Percentiles rank a stretch among this genome's conserved stretches.
phyloP scores from a whole-genome alignment of 1,140 invertebrate genomes.

The Cotesia typhae region DNA sequence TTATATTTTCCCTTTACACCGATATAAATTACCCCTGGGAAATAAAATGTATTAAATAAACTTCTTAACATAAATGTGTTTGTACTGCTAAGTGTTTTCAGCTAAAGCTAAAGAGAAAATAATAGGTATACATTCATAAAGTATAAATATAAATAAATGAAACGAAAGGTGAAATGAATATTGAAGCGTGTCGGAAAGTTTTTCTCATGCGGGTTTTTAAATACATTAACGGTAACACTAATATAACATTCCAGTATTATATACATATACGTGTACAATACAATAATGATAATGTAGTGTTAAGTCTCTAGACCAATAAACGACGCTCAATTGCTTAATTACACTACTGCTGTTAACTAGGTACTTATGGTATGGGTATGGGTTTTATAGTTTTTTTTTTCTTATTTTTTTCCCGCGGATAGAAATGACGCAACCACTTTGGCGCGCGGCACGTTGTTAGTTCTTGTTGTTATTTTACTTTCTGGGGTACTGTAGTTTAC shows the following conservation, averaged over 20 bases:
- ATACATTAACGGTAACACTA: too few relatives aligned
- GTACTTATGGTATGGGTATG: conserved; percentile 6
- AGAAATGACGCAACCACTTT: conserved; percentile 26
- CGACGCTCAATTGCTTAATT: conserved; percentile 33
- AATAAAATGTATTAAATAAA: too few relatives aligned
- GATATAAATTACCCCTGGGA: too few relatives aligned
- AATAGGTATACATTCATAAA: neutral
- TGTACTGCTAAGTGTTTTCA: too few relatives aligned
- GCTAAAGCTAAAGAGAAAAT: too few relatives aligned
- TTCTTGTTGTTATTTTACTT: conserved; percentile 15
- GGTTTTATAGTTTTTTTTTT: conserved; percentile 5
- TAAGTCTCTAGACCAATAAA: conserved; percentile 26
- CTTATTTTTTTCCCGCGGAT: conserved; percentile 9
- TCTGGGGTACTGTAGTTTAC: conserved; percentile 14
- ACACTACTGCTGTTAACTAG: conserved; percentile 25
- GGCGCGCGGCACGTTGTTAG: conserved; percentile 19
- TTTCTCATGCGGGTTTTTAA: conserved; percentile 32
- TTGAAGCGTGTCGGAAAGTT: neutral
- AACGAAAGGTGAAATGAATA: conserved; percentile 11
- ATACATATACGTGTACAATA: too few relatives aligned
- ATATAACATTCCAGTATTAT: too few relatives aligned
- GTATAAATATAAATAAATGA: neutral
- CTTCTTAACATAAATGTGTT: too few relatives aligned
- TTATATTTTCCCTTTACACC: too few relatives aligned
- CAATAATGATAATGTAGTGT: conserved; percentile 10